Evolutionary conservation across 2,888 invertebrate genomes (phyloP), one percentile per base, ranked within the genome.

Genomic region (Xestoiulus laeticollis): DNA sequence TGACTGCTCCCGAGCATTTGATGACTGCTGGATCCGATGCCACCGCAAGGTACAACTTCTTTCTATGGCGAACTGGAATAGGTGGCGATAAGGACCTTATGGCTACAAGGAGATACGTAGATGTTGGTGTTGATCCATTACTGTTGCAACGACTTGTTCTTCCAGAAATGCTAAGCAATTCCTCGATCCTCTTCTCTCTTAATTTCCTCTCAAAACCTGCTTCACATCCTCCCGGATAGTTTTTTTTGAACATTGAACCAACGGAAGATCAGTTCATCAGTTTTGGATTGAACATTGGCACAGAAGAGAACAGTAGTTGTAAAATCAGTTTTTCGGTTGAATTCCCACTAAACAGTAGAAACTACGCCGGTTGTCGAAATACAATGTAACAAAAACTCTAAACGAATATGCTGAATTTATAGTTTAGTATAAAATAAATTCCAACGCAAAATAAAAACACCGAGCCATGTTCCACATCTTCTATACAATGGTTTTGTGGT

Each of bases 181-280:
- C 87, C 19, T 43, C 88, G 38, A 88, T 38, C 26, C 88, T 59
- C n/a, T 86, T 87, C 10, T n/a, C n/a, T 88, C 89, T 38, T 68
- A 89, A 30, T 86, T 88, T 16, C 88, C 88, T 48, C 83, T 53
- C 19, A 88, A 78, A 30, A 89, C 85, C 14, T 82, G 83, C 10
- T 82, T 85, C 22, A 89, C 59, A 85, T 89, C 89, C 32, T 87
- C 87, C 12, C 87, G 86, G 78, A 88, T 86, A 3, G 84, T 85
- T 16, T 87, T n/a, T n/a, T 53, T 86, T 89, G 89, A 2, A 88
- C 88, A 53, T 87, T 89, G 38, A 89, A 89, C 89, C 89, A 89
- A 84, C 87, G 48, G 33, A 88, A 88, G 83, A 89, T 88, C 30
- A 88, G 83, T 82, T 89, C 89, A 53, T 89, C 88, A 44, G 87